Percentiles rank a stretch among this genome's conserved stretches.
Evolutionary conservation across 2,113 vertebrate genomes (phyloP).

Genomic region (Mesocricetus auratus): DNA sequence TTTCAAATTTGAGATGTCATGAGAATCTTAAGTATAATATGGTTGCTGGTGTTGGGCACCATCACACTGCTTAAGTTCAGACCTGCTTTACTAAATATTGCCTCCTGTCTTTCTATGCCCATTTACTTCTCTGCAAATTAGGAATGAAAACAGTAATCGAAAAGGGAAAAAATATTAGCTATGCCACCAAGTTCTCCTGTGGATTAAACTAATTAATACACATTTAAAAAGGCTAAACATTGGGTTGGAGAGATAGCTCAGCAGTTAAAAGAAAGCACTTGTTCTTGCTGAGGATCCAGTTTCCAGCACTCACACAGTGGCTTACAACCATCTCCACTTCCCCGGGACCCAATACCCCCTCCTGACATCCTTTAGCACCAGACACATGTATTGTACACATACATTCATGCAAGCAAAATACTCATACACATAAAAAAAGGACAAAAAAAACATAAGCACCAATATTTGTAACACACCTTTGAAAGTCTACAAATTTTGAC

Average conservation of each 20-base stretch:
- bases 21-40: background rate
- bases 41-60: background rate
- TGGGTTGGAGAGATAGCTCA: background rate
- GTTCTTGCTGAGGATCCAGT: background rate
- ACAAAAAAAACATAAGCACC: background rate
- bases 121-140: background rate
- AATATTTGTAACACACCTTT: slow-evolving; percentile 31
- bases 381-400: background rate
- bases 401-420: background rate
- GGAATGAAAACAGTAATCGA: background rate
- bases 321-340: background rate
- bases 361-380: background rate
- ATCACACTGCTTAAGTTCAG: slow-evolving; percentile 10
- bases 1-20: background rate
- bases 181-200: background rate
- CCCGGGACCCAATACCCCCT: background rate
- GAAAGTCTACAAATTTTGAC: slow-evolving; percentile 11
- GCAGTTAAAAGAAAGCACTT: background rate
- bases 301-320: background rate
- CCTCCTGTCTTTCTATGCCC: background rate
- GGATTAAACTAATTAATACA: slow-evolving; percentile 21
- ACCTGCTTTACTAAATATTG: background rate
- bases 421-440: background rate
- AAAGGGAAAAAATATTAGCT: background rate
- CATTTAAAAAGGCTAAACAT: slow-evolving; percentile 17